Conservation (phyloP, 1,140 invertebrate genomes). For the Bilobella aurantiaca region DNA sequence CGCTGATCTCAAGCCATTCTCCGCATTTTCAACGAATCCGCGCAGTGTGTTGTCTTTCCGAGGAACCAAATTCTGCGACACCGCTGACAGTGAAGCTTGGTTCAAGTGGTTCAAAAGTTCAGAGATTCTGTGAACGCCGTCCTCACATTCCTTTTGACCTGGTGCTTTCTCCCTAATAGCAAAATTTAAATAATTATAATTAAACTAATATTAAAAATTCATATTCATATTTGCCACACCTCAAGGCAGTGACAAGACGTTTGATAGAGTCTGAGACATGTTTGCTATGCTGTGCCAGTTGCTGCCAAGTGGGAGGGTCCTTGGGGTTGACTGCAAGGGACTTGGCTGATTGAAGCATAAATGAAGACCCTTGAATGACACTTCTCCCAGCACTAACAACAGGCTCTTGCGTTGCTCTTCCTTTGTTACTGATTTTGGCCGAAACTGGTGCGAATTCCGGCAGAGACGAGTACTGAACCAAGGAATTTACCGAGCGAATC, state of each 20-base stretch:
- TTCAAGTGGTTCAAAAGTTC: constrained; percentile 70
- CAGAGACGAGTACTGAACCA: constrained; percentile 85
- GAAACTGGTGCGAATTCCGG: constrained; percentile 75
- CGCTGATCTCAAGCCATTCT: constrained; percentile 27
- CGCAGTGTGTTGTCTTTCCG: constrained; percentile 65
- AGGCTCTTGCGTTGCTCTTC: constrained; percentile 68
- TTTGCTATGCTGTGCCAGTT: constrained; percentile 84
- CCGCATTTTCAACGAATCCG: constrained; percentile 58
- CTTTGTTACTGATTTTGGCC: constrained; percentile 74
- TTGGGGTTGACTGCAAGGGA: constrained; percentile 75
- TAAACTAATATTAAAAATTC: too few relatives aligned
- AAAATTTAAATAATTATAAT: too few relatives aligned
- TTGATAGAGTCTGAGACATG: constrained; percentile 94
- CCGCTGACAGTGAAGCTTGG: constrained; percentile 71
- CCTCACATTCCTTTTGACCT: constrained; percentile 85
- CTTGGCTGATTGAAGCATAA: constrained; percentile 83
- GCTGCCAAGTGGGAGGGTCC: constrained; percentile 87
- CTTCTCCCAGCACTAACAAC: constrained; percentile 69
- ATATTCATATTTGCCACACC: too few relatives aligned
- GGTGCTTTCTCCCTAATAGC: constrained; percentile 92
- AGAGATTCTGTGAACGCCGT: constrained; percentile 66
- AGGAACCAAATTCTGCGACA: constrained; percentile 65
- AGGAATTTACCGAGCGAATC: constrained; percentile 77
- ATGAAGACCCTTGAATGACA: constrained; percentile 71
- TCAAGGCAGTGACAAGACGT: constrained; percentile 75